These are phyloP conservation scores for Drosophila varians DNA, from an alignment of 1,140 invertebrate genomes.

Conservation along the genomic window DNA sequence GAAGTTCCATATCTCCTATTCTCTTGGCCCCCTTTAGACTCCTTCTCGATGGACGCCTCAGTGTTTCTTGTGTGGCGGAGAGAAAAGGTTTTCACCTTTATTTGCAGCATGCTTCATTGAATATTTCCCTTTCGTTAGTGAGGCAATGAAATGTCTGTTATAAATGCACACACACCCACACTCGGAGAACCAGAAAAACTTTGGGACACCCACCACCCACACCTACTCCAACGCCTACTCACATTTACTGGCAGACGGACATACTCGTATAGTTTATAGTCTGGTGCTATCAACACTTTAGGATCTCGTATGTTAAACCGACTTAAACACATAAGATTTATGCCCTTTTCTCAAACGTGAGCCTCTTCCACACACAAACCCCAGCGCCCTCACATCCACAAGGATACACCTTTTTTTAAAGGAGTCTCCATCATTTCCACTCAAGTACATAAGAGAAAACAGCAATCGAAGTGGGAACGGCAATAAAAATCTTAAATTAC, in stretches of 20 bases:
- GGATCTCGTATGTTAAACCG: constrained; percentile 66
- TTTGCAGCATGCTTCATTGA: constrained; percentile 66
- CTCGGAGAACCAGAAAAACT: constrained; percentile 17
- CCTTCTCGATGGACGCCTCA: neutral
- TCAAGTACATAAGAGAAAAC: constrained; percentile 42
- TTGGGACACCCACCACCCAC: constrained; percentile 14
- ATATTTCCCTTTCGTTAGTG: constrained; percentile 68
- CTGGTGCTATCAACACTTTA: constrained; percentile 67
- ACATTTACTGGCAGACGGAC: constrained; percentile 15
- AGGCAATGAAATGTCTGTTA: constrained; percentile 68
- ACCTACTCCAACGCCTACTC: constrained; percentile 7
- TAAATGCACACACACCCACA: constrained; percentile 46
- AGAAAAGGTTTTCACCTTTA: constrained; percentile 65
- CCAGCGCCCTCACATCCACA: neutral
- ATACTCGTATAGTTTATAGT: constrained; percentile 60
- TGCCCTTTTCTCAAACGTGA: constrained; percentile 54
- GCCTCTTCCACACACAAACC: constrained; percentile 8
- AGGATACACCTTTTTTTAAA: neutral
- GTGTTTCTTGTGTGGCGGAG: constrained; percentile 18
- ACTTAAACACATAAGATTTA: constrained; percentile 68
- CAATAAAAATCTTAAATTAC: constrained; percentile 21
- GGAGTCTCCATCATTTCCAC: constrained; percentile 55
- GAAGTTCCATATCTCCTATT: constrained; percentile 5
- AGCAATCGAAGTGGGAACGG: constrained; percentile 5
- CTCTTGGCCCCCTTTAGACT: neutral